Conservation (phyloP, 2,113 vertebrate genomes). For the Microcebus jonahi region DNA sequence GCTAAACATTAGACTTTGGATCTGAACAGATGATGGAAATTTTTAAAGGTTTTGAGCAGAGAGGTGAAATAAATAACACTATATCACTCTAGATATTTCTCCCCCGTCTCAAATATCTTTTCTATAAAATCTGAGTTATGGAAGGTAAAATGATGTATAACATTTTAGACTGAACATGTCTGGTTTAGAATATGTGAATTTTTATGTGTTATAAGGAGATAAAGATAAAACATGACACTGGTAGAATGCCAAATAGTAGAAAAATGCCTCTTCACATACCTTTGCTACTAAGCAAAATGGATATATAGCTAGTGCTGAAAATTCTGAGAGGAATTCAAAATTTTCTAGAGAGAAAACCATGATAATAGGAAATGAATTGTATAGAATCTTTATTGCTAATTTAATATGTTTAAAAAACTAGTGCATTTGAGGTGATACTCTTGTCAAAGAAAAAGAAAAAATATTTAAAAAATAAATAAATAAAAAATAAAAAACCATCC, state of each 20-base stretch:
- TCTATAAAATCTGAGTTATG: background rate
- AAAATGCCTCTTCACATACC: background rate
- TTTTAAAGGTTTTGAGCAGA: constrained; percentile 1
- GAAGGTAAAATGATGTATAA: background rate
- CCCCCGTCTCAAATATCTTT: background rate
- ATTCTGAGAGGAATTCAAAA: background rate
- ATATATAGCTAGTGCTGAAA: background rate
- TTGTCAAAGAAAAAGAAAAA: too few relatives aligned
- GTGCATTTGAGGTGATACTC: background rate
- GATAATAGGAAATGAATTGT: background rate
- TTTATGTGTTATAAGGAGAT: background rate
- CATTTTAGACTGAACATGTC: background rate
- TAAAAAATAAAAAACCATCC: too few relatives aligned
- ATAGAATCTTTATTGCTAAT: background rate
- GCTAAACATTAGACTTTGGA: background rate
- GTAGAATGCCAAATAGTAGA: background rate
- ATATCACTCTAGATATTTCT: background rate
- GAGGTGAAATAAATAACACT: background rate
- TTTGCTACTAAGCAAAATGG: background rate
- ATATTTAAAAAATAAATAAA: too few relatives aligned
- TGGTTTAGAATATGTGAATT: background rate
- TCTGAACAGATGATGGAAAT: background rate
- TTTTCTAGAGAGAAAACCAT: constrained; percentile 1
- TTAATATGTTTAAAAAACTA: constrained; percentile 19
- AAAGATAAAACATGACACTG: background rate